These are phyloP conservation scores for Octodonta nipae DNA, from an alignment of 2,888 invertebrate species.

Conservation along the genomic window DNA sequence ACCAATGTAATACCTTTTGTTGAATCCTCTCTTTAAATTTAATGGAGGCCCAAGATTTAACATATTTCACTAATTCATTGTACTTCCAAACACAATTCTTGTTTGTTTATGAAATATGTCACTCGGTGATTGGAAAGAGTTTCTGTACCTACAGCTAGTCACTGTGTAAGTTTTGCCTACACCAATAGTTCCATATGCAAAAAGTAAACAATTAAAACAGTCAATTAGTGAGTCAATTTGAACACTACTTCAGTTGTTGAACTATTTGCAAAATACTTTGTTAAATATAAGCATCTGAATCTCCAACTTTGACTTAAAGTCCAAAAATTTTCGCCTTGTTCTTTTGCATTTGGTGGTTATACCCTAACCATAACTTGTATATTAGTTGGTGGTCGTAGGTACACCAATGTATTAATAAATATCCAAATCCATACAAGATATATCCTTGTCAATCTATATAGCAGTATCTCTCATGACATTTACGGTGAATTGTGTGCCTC, in stretches of 20 bases:
- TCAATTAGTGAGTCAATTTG: constrained; percentile 52
- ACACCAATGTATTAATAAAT: too few relatives aligned
- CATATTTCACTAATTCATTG: constrained; percentile 85
- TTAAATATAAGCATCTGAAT: constrained; percentile 72
- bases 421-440: too few relatives aligned
- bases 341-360: constrained; percentile 62
- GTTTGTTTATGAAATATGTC: constrained; percentile 69
- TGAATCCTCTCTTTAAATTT: constrained; percentile 68
- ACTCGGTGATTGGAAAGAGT: constrained; percentile 71
- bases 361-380: constrained; percentile 76
- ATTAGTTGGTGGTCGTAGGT: constrained; percentile 35
- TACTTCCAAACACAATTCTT: constrained; percentile 55
- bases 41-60: constrained; percentile 56
- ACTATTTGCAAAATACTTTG: constrained; percentile 56
- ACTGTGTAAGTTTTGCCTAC: constrained; percentile 92
- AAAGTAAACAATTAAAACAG: constrained; percentile 79
- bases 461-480: too few relatives aligned
- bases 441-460: too few relatives aligned
- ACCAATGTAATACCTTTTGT: constrained; percentile 68
- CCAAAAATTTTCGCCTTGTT: constrained; percentile 41
- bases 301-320: constrained; percentile 60
- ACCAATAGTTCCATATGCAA: constrained; percentile 91
- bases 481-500: too few relatives aligned
- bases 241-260: constrained; percentile 67
- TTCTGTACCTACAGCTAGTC: constrained; percentile 62